phyloP scores from a whole-genome alignment of 2,797 vertebrate genomes.

The Ctenosaura bakeri region DNA sequence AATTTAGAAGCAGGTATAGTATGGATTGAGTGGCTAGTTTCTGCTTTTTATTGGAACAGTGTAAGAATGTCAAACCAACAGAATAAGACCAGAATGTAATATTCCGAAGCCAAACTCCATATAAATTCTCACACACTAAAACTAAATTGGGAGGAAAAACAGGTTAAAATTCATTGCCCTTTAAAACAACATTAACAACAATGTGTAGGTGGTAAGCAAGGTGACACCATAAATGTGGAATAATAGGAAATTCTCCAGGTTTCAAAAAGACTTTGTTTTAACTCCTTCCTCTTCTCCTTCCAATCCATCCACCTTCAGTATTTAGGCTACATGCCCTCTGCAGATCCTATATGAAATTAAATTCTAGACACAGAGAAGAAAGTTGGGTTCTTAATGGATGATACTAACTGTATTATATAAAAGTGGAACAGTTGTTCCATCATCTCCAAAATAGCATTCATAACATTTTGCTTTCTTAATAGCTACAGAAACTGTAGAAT shows the following conservation, averaged over 20 bases:
- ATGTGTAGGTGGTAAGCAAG: conserved; percentile 23
- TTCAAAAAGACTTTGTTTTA: neutral
- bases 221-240: neutral
- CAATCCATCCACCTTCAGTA: neutral
- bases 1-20: conserved; percentile 26
- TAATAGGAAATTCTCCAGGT: neutral
- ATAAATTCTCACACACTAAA: conserved; percentile 19
- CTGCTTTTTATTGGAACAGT: conserved; percentile 26
- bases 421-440: neutral
- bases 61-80: neutral
- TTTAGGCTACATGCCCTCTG: neutral
- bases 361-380: neutral
- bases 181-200: conserved; percentile 32
- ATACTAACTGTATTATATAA: neutral
- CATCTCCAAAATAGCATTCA: neutral
- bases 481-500: neutral
- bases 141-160: conserved; percentile 39
- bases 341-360: neutral
- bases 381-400: neutral
- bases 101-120: conserved; percentile 1
- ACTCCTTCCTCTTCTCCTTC: neutral
- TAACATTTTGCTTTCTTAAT: no score
- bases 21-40: neutral
- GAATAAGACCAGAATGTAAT: conserved; percentile 11
- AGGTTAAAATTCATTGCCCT: conserved; percentile 32